A percentile compares a stretch with the other conserved stretches of the same genome.
Evolutionary conservation across 2,113 vertebrate species (phyloP).

Genomic region (Tursiops truncatus): DNA sequence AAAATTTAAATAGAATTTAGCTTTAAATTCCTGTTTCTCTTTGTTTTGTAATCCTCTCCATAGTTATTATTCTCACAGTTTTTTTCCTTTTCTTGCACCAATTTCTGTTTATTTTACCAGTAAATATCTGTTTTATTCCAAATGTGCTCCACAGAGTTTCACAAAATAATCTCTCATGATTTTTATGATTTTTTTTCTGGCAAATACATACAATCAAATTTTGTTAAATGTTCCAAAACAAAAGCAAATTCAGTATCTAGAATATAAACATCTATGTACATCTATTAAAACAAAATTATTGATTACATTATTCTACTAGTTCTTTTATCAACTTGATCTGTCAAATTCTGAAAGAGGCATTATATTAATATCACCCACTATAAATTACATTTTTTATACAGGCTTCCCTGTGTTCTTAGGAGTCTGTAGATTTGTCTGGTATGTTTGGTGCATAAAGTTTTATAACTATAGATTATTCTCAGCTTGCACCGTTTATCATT

Average conservation of each 20-base stretch:
- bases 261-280: background rate
- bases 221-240: background rate
- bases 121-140: background rate
- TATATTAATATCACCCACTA: background rate
- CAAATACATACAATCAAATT: background rate
- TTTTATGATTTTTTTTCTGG: background rate
- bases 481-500: background rate
- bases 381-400: background rate
- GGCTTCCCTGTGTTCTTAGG: background rate
- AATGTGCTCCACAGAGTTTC: background rate
- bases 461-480: constrained; percentile 37
- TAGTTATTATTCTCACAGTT: background rate
- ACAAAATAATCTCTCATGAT: background rate
- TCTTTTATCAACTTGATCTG: background rate
- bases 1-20: background rate
- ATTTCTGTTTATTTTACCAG: background rate
- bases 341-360: background rate
- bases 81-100: background rate
- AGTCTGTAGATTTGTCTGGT: background rate
- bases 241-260: background rate
- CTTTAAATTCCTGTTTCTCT: background rate
- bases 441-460: constrained; percentile 38
- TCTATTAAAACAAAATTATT: background rate
- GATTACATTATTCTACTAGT: background rate
- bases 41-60: background rate